These are phyloP conservation scores for Myxocyprinus asiaticus DNA, from an alignment of 2,113 vertebrate species.

Conservation along the genomic window DNA sequence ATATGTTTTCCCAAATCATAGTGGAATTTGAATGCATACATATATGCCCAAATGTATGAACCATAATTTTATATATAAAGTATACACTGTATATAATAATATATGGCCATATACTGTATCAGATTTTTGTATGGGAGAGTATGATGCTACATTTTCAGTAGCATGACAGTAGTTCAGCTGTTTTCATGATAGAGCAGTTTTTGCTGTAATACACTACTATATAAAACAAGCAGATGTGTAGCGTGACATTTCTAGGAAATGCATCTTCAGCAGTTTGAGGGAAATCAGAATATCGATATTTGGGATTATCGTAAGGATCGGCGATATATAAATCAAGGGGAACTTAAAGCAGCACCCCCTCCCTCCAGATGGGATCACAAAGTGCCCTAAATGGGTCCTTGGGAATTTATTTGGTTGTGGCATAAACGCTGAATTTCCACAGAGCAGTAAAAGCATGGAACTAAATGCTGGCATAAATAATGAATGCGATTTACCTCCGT, in stretches of 20 bases:
- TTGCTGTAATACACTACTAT: too few relatives aligned
- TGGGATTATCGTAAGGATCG: constrained; percentile 49
- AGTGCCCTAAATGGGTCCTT: constrained; percentile 51
- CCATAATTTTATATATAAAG: too few relatives aligned
- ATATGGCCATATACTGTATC: too few relatives aligned
- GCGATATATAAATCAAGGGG: constrained; percentile 59
- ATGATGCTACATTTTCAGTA: too few relatives aligned
- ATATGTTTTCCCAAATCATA: too few relatives aligned
- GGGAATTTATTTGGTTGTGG: constrained; percentile 32
- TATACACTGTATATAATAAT: too few relatives aligned
- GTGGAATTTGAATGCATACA: too few relatives aligned
- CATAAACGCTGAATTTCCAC: constrained; percentile 25
- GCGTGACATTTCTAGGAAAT: constrained; percentile 47
- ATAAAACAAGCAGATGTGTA: constrained; percentile 37
- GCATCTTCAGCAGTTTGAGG: constrained; percentile 62
- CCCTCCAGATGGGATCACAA: constrained; percentile 53
- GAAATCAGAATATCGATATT: constrained; percentile 54
- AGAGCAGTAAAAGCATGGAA: constrained; percentile 21
- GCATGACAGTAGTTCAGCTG: too few relatives aligned
- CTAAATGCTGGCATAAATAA: constrained; percentile 34
- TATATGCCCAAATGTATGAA: too few relatives aligned
- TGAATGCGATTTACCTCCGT: constrained; percentile 31
- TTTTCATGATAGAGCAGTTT: too few relatives aligned
- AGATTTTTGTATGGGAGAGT: too few relatives aligned
- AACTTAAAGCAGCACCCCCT: constrained; percentile 21